Evolutionary conservation across 2,888 invertebrate genomes (phyloP), one percentile per base, ranked within the genome.

Genomic region (Stegana nigrithorax): DNA sequence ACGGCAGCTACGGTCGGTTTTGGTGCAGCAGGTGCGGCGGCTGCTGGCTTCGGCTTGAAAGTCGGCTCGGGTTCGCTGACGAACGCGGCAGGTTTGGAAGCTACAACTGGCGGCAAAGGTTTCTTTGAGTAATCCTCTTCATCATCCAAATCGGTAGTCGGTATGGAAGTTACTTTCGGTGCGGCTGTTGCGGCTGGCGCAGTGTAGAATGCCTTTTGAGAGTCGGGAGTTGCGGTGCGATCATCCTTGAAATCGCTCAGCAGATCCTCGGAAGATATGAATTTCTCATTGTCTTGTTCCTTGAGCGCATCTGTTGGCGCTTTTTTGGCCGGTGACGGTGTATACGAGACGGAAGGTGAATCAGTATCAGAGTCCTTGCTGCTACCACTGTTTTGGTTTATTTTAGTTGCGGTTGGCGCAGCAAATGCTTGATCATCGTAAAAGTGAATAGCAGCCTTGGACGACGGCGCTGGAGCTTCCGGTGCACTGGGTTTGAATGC

Each of bases 201-300:
- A 44, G 60, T 47, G 39, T 72, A 66, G 47, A 69, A 59, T 42
- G 69, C 62, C 19, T 69, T 70, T 29, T 32, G 53, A 12, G 69
- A 69, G 53, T 74, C 74, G 5, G 75, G 70, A 29, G 71, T 74
- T 14, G 74, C 73, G 29, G 75, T 80, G 63, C 80, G 83, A 57
- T 81, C 81, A 27, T 84, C 84, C 64, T 83, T 84, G 59, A 84
- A 84, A 60, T 85, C 84, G 3, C 82, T 80, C 10, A 85, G 62
- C 12, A 86, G 71, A 78, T 86, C 85, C 67, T 86, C 86, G 12
- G 85, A 85, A 1, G 86, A 85, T 59, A 85, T 85, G 58, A 85
- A 86, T 64, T 85, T 84, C 44, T 86, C 86, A 67, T 84, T 83
- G 57, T 84, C 84, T 68, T 85, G 85, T 64, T 85, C 84, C 63